A percentile compares a stretch with the other conserved stretches of the same genome.
phyloP scores from a whole-genome alignment of 2,888 invertebrate genomes.

The Penaeus monodon region DNA sequence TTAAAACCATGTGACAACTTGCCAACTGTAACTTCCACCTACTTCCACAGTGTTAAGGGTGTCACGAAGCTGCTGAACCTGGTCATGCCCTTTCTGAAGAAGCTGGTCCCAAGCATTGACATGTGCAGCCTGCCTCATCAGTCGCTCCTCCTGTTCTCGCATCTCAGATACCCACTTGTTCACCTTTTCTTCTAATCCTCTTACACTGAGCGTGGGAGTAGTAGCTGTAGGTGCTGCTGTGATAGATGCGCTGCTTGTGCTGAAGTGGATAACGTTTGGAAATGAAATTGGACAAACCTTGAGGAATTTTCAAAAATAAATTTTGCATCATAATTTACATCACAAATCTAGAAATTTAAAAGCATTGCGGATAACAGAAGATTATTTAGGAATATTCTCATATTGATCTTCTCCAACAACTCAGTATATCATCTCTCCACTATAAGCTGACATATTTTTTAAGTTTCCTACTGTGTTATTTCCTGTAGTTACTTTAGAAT shows the following conservation, averaged over 20 bases:
- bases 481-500: too few relatives aligned
- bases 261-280: background rate
- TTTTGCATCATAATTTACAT: too few relatives aligned
- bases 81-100: conserved; percentile 83
- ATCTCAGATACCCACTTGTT: conserved; percentile 95
- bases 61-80: conserved; percentile 92
- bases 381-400: too few relatives aligned
- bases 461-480: too few relatives aligned
- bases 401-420: too few relatives aligned
- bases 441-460: too few relatives aligned
- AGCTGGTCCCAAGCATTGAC: conserved; percentile 96
- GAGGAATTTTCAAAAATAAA: background rate
- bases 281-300: too few relatives aligned
- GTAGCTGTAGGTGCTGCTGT: conserved; percentile 33
- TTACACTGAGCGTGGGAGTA: conserved; percentile 76
- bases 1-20: background rate
- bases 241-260: conserved; percentile 44
- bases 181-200: conserved; percentile 89
- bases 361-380: too few relatives aligned
- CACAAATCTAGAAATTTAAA: too few relatives aligned
- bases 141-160: conserved; percentile 92
- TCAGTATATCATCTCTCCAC: too few relatives aligned
- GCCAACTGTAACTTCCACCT: conserved; percentile 37
- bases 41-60: conserved; percentile 93
- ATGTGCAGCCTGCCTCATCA: conserved; percentile 93